Base-by-base conservation (phyloP, 2,113 vertebrate genomes). In the Hippotragus niger region DNA sequence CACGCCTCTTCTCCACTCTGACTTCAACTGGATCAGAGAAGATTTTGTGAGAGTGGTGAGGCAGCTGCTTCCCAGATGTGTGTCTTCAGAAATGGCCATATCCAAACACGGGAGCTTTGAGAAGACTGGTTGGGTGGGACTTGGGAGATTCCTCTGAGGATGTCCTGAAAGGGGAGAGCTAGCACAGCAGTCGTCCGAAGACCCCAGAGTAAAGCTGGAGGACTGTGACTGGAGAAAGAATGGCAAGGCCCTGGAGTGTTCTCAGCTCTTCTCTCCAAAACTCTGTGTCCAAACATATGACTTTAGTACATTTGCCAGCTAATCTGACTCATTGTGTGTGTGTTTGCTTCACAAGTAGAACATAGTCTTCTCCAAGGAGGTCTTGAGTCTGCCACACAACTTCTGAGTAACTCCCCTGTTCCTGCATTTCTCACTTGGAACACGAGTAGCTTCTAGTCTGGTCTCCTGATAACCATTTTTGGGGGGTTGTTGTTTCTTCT, bases 21-120 rank as follows among this genome's bases (percentile, higher is more conserved):
- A 71, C 96, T 95, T 93, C 89, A 76, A 64, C 57, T 60, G 81
- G 47, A 90, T 89, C 23, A 86, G 93, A 29, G 83, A 78, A 62
- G 78, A 64, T 50, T 97, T 67, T 91, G 83, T 84, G 90, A 96
- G 74, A 64, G 62, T 81, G 23, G 57, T 57, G 91, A 97, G 91
- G 62, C 97, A 98, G 97, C 96, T 97, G 97, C 60, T 94, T 81
- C 94, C 97, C 97, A 98, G 82, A 97, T 98, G 97, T 88, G 81
- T 74, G n/a, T 64, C 94, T 89, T 84, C 55, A 88, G 95, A 89
- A 55, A 81, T 80, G 88, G 85, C 52, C 62, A 8, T 71, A 81
- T 64, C 43, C 50, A 90, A 78, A 36, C 25, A 6, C 5, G 12
- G 53, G 64, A 52, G 31, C 43, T 50, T n/a, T 27, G 67, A 83